These are phyloP conservation scores for Spinus pinus DNA, from an alignment of 2,797 vertebrate species.

Conservation along the genomic window DNA sequence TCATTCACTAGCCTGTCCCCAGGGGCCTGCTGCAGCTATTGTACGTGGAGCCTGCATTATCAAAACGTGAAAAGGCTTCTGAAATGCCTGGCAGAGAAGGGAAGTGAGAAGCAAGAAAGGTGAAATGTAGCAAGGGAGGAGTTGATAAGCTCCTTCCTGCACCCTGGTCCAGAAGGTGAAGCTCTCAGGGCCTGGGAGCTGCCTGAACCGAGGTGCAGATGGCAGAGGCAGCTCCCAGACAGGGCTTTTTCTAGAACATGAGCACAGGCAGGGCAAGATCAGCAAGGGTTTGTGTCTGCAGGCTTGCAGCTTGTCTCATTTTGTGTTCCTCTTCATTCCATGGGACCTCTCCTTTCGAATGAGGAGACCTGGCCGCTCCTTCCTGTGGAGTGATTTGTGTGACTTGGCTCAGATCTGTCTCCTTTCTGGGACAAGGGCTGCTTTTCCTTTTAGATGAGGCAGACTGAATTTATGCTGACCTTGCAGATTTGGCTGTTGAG, in stretches of 20 bases:
- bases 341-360: accelerated
- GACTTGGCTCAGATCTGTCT: not conserved
- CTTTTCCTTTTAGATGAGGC: not conserved
- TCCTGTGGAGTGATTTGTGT: not conserved
- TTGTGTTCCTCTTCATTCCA: not conserved
- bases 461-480: not conserved
- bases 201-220: not conserved
- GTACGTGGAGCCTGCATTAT: not conserved
- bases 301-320: not conserved
- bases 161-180: not conserved
- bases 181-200: not conserved
- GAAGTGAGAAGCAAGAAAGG: not conserved
- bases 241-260: not conserved
- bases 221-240: not conserved
- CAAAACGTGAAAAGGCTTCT: not conserved
- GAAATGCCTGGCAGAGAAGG: not conserved
- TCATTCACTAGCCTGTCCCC: not conserved
- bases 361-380: not conserved
- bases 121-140: not conserved
- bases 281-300: not conserved
- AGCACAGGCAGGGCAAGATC: not conserved
- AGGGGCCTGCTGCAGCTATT: not conserved
- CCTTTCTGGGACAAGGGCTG: not conserved
- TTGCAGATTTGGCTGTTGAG: not conserved
- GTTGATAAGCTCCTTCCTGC: not conserved